Evolutionary conservation across 2,888 invertebrate genomes (phyloP).

Genomic region (Bhutanitis thaidina): DNA sequence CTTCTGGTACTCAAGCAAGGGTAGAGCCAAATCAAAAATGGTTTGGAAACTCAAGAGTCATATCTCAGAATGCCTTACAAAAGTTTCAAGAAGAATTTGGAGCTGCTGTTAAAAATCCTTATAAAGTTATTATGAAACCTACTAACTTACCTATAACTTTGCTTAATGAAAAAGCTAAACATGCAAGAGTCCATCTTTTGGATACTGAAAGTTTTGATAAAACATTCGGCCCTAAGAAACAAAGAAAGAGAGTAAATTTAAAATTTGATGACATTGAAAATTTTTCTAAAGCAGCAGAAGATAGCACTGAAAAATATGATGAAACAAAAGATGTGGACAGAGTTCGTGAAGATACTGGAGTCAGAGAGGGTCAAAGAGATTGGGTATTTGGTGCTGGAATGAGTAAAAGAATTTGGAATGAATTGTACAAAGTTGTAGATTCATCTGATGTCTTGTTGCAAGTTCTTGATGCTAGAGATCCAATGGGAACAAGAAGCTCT

Average conservation of each 20-base stretch:
- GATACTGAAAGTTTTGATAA: slow-evolving; percentile 97
- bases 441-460: slow-evolving; percentile 98
- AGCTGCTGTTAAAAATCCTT: slow-evolving; percentile 96
- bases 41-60: slow-evolving; percentile 99
- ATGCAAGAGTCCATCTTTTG: slow-evolving; percentile 94
- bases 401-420: slow-evolving; percentile 99
- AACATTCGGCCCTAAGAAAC: slow-evolving; percentile 97
- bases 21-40: slow-evolving; percentile 99
- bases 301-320: slow-evolving; percentile 88
- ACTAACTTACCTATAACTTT: slow-evolving; percentile 96
- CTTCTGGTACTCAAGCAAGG: slow-evolving; percentile 94
- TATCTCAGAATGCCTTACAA: slow-evolving; percentile 93
- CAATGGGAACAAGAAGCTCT: slow-evolving; percentile 95
- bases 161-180: slow-evolving; percentile 94
- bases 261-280: slow-evolving; percentile 88
- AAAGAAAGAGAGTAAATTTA: slow-evolving; percentile 93
- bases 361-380: slow-evolving; percentile 90
- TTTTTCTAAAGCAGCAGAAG: slow-evolving; percentile 85
- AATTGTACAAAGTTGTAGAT: slow-evolving; percentile 98
- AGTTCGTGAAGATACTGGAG: slow-evolving; percentile 89
- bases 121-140: slow-evolving; percentile 98
- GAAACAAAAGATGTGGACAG: slow-evolving; percentile 91
- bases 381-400: slow-evolving; percentile 98
- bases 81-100: slow-evolving; percentile 97
- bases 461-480: slow-evolving; percentile 98